Conservation (phyloP, 2,113 vertebrate genomes). For the Aegypius monachus region DNA sequence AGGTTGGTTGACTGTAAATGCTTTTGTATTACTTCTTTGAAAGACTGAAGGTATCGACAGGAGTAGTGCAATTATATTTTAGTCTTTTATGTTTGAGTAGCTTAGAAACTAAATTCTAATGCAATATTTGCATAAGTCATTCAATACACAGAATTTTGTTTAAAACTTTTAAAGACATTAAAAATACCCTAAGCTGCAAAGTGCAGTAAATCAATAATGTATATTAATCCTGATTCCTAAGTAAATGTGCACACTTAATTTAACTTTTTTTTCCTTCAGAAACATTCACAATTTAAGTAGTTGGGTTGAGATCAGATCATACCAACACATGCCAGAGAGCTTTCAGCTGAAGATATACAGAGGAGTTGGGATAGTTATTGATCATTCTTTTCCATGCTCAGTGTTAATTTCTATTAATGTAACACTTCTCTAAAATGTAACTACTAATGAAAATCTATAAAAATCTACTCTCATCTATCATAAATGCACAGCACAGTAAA, state of each 20-base stretch:
- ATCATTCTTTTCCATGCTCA: background rate
- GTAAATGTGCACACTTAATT: background rate
- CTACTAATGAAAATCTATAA: background rate
- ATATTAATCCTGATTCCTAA: background rate
- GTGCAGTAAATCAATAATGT: background rate
- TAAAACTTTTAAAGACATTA: background rate
- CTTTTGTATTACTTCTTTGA: background rate
- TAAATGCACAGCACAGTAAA: background rate
- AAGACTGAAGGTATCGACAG: background rate
- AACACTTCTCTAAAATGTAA: background rate
- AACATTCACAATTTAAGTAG: background rate
- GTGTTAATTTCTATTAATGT: background rate
- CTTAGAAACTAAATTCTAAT: background rate
- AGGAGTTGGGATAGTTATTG: background rate
- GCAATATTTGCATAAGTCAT: background rate
- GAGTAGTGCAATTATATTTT: background rate
- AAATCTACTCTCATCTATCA: background rate
- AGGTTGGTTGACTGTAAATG: background rate
- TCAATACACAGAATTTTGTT: background rate
- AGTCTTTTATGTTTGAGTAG: background rate
- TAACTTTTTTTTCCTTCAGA: background rate
- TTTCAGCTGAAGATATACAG: background rate
- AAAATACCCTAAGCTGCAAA: background rate
- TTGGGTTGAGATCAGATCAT: background rate
- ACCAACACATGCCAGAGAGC: background rate